Evolutionary conservation across 53 echinoderm and acorn worm species (phyloP).

Genomic region (Actinopyga echinites): DNA sequence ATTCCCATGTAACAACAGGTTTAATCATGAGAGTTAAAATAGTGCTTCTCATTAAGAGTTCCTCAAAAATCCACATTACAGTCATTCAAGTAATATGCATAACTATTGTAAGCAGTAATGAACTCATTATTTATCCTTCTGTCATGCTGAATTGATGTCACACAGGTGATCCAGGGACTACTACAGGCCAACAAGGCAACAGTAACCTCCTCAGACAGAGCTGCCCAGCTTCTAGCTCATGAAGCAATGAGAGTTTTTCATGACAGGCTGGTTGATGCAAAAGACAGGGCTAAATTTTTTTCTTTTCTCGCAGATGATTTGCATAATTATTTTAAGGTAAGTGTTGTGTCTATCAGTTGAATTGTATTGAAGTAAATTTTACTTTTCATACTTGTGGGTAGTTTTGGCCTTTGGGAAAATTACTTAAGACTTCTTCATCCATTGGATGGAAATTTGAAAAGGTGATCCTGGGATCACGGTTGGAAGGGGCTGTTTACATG

Average conservation of each 20-base stretch:
- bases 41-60: too few species aligned
- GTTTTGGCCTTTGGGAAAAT: too few species aligned
- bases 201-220: slow-evolving; percentile 78
- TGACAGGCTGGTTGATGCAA: slow-evolving; percentile 81
- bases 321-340: slow-evolving; percentile 96
- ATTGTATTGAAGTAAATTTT: neutral
- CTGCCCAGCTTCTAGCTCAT: slow-evolving; percentile 92
- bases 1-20: too few species aligned
- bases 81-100: neutral
- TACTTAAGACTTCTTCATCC: too few species aligned
- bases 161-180: slow-evolving; percentile 86
- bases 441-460: too few species aligned
- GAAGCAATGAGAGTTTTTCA: slow-evolving; percentile 98
- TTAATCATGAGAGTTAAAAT: too few species aligned
- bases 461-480: too few species aligned
- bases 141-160: neutral
- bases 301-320: slow-evolving; percentile 93
- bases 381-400: neutral
- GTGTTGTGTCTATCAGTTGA: neutral
- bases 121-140: neutral
- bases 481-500: too few species aligned
- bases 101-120: too few species aligned
- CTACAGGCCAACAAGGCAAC: slow-evolving; percentile 83
- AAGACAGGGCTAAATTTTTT: slow-evolving; percentile 86
- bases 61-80: too few species aligned